These are phyloP conservation scores for Poeciliopsis infans DNA, from an alignment of 2,797 vertebrate species.

Conservation along the genomic window DNA sequence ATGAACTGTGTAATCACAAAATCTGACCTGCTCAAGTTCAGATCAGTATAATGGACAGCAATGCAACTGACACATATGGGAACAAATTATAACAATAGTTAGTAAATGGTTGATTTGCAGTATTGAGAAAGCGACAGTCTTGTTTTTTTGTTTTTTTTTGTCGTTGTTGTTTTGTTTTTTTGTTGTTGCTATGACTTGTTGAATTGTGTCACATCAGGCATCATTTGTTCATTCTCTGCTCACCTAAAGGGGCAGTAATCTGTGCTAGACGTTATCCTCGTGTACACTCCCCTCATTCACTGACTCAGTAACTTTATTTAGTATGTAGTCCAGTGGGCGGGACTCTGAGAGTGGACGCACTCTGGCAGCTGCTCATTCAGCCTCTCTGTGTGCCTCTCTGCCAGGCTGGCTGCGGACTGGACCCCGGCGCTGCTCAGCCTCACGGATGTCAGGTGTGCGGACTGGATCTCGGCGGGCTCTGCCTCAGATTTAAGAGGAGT, in stretches of 20 bases:
- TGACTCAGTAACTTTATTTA: conserved; percentile 40
- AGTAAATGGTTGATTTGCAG: neutral
- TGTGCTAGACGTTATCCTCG: neutral
- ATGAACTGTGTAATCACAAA: neutral
- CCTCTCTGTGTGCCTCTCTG: conserved; percentile 8
- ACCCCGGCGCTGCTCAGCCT: conserved; percentile 15
- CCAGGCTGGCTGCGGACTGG: conserved; percentile 4
- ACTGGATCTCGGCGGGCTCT: conserved; percentile 54
- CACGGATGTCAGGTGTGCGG: conserved; percentile 33
- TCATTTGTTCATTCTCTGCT: neutral
- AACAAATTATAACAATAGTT: neutral
- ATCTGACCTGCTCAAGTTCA: neutral
- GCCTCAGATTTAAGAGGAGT: conserved; percentile 39
- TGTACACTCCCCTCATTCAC: neutral
- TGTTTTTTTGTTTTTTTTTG: too few species aligned
- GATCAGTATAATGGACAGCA: neutral
- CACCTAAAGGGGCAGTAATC: neutral
- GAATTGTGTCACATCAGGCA: neutral
- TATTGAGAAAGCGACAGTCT: neutral
- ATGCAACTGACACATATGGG: neutral
- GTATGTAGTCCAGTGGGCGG: conserved; percentile 62
- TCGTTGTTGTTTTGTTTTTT: too few species aligned
- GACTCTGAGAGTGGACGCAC: conserved; percentile 33
- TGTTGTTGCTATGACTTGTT: neutral
- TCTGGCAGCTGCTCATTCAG: conserved; percentile 42